These are phyloP conservation scores for Boloria selene DNA, from an alignment of 2,888 invertebrate species.

Conservation along the genomic window DNA sequence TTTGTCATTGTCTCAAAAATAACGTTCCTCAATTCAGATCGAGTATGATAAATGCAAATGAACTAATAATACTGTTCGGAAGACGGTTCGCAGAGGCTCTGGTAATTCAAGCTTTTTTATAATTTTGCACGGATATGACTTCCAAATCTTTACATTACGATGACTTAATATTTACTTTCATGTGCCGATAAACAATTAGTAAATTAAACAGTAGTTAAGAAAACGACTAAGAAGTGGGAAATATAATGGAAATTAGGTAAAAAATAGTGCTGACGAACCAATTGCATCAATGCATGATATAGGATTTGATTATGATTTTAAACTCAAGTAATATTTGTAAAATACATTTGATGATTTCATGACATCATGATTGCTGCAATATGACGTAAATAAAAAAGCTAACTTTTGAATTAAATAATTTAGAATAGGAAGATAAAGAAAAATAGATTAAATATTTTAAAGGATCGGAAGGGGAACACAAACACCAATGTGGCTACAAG, in stretches of 20 bases:
- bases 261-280: constrained; percentile 61
- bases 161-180: constrained; percentile 67
- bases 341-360: constrained; percentile 39
- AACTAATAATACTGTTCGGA: constrained; percentile 46
- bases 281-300: constrained; percentile 60
- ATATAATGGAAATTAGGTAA: constrained; percentile 53
- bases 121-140: constrained; percentile 45
- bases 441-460: constrained; percentile 47
- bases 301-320: background rate
- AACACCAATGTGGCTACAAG: constrained; percentile 79
- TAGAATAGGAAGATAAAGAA: constrained; percentile 37
- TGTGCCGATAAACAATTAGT: constrained; percentile 80
- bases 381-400: constrained; percentile 47
- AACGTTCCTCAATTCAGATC: constrained; percentile 78
- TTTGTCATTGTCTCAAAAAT: constrained; percentile 33
- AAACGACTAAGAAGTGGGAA: constrained; percentile 48
- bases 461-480: constrained; percentile 75
- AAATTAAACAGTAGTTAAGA: constrained; percentile 53
- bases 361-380: constrained; percentile 58
- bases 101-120: constrained; percentile 48
- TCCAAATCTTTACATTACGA: constrained; percentile 48
- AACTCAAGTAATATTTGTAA: constrained; percentile 6
- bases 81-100: constrained; percentile 74
- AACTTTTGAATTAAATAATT: constrained; percentile 20
- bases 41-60: constrained; percentile 50